Percentiles rank a stretch among this genome's conserved stretches.
phyloP scores from a whole-genome alignment of 1,140 invertebrate species.

The Zaprionus camerounensis region DNA sequence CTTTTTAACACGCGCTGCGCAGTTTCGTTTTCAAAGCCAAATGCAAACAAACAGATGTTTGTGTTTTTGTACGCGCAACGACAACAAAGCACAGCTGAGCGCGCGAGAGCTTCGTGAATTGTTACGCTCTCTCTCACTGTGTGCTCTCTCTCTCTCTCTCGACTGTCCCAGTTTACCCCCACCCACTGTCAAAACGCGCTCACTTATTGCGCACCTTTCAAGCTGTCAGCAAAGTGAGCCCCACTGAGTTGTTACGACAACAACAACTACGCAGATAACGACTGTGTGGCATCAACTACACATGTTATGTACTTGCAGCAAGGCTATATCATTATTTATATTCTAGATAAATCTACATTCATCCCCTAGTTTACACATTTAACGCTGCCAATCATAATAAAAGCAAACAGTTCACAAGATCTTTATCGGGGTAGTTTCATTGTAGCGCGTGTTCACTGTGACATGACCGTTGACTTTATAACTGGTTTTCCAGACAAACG shows the following conservation, averaged over 20 bases:
- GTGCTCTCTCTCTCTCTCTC: slow-evolving; percentile 7
- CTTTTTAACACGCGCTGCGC: slow-evolving; percentile 51
- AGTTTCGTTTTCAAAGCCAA: slow-evolving; percentile 38
- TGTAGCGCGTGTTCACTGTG: slow-evolving; percentile 61
- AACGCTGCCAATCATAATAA: slow-evolving; percentile 50
- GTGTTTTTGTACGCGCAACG: slow-evolving; percentile 42
- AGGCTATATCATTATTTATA: slow-evolving; percentile 44
- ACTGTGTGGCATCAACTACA: slow-evolving; percentile 15
- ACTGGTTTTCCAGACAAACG: slow-evolving; percentile 64
- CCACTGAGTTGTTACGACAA: slow-evolving; percentile 62
- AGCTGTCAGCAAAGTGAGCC: slow-evolving; percentile 67
- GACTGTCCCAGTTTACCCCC: slow-evolving; percentile 29
- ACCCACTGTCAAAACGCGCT: slow-evolving; percentile 35
- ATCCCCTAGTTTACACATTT: slow-evolving; percentile 32
- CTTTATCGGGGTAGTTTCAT: slow-evolving; percentile 33
- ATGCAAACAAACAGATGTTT: slow-evolving; percentile 58
- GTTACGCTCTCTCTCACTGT: neutral
- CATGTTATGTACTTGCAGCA: slow-evolving; percentile 15
- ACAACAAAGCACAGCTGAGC: slow-evolving; percentile 69
- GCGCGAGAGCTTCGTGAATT: slow-evolving; percentile 45
- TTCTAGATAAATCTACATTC: slow-evolving; percentile 38
- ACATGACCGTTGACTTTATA: slow-evolving; percentile 79
- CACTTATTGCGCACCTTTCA: slow-evolving; percentile 70
- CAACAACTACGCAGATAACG: slow-evolving; percentile 39
- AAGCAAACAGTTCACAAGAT: slow-evolving; percentile 2